Percentiles rank a stretch among this genome's conserved stretches.
These are phyloP conservation scores for Malurus melanocephalus DNA, from an alignment of 2,113 vertebrate genomes.

Conservation along the genomic window DNA sequence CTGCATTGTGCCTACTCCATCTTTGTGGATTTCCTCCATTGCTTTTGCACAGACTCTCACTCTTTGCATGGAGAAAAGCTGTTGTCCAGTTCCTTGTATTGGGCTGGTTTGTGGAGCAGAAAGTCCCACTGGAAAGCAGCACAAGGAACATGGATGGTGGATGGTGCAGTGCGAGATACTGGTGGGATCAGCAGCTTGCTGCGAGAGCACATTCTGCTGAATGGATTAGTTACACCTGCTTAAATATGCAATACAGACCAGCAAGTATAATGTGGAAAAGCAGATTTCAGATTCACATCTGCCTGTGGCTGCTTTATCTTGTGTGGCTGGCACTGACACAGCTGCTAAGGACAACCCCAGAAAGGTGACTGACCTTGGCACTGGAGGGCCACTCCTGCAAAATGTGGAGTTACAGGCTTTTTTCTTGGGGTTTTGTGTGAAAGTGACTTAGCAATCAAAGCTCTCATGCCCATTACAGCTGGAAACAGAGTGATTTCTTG, in stretches of 20 bases:
- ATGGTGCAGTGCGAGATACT: not conserved
- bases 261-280: not conserved
- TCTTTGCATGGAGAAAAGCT: not conserved
- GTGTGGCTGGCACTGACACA: not conserved
- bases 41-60: not conserved
- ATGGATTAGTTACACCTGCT: not conserved
- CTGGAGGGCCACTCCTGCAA: not conserved
- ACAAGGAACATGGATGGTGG: not conserved
- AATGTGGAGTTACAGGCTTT: not conserved
- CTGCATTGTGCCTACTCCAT: not conserved
- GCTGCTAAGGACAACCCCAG: not conserved
- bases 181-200: not conserved
- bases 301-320: not conserved
- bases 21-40: not conserved
- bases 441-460: not conserved
- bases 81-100: not conserved
- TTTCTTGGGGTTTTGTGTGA: not conserved
- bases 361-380: not conserved
- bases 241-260: slow-evolving; percentile 5
- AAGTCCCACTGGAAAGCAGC: not conserved
- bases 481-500: not conserved
- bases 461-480: not conserved
- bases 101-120: not conserved
- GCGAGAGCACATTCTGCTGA: not conserved
- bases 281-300: not conserved